These are phyloP conservation scores for Cactoblastis cactorum DNA, from an alignment of 2,888 invertebrate species.

Conservation along the genomic window DNA sequence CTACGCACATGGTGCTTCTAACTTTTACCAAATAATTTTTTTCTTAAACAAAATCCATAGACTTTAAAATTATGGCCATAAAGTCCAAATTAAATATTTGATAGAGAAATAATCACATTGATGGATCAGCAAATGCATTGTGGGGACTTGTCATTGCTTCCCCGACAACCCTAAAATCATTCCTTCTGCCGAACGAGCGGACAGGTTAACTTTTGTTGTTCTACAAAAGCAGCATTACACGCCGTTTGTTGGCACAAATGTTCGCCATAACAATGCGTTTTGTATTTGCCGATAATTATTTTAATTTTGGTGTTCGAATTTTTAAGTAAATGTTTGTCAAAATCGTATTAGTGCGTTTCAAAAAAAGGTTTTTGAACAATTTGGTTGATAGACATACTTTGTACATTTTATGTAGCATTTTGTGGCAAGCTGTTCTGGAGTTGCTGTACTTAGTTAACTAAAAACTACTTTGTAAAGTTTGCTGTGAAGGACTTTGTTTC, in stretches of 20 bases:
- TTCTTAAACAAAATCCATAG: constrained; percentile 6
- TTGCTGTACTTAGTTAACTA: too few species aligned
- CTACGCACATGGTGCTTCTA: constrained; percentile 60
- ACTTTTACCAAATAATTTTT: constrained; percentile 33
- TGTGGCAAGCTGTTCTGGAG: too few species aligned
- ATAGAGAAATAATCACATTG: constrained; percentile 19
- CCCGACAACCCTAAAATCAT: constrained; percentile 76
- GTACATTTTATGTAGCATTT: too few species aligned
- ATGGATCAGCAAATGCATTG: constrained; percentile 51
- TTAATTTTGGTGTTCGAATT: constrained; percentile 25
- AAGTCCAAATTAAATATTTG: constrained; percentile 25
- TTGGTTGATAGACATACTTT: too few species aligned
- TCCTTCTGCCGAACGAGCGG: constrained; percentile 63
- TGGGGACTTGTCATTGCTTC: constrained; percentile 75
- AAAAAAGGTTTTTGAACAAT: too few species aligned
- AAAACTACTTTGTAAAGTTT: too few species aligned
- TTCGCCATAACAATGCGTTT: constrained; percentile 71
- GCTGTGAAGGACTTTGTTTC: too few species aligned
- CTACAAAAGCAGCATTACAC: constrained; percentile 73
- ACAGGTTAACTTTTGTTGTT: constrained; percentile 78
- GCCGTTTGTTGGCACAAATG: constrained; percentile 76
- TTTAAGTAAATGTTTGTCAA: too few species aligned
- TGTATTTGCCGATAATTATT: constrained; percentile 57
- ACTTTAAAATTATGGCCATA: constrained; percentile 24
- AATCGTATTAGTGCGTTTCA: too few species aligned